A percentile compares a stretch with the other conserved stretches of the same genome.
Evolutionary conservation across 2,888 invertebrate species (phyloP).

Genomic region (Limnephilus auricula): DNA sequence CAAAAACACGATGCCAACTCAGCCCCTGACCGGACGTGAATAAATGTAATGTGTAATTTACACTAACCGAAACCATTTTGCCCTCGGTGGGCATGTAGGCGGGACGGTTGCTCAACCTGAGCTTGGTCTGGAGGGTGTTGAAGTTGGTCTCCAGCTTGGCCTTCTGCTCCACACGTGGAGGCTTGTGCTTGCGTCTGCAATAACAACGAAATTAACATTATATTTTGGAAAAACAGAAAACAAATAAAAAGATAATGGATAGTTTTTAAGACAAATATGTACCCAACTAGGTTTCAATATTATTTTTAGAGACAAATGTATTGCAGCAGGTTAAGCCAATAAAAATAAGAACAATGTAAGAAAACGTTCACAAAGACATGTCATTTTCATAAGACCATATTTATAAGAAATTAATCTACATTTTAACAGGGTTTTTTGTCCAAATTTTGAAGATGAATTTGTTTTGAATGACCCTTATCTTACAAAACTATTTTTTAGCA

Average conservation of each 20-base stretch:
- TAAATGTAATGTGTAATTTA: background rate
- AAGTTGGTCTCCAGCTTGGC: constrained; percentile 99
- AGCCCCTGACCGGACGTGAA: too few relatives aligned
- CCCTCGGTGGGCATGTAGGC: constrained; percentile 99
- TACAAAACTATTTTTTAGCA: too few relatives aligned
- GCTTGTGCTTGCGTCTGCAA: constrained; percentile 95
- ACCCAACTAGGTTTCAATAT: background rate
- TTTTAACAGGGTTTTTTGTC: background rate
- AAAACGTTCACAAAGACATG: background rate
- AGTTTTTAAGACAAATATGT: background rate
- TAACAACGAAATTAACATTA: background rate
- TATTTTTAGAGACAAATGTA: background rate
- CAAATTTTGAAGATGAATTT: too few relatives aligned
- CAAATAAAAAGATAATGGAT: background rate
- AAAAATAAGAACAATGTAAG: background rate
- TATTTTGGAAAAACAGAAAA: background rate
- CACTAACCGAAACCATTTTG: constrained; percentile 95
- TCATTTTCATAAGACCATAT: background rate
- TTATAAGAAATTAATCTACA: background rate
- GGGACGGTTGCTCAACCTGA: constrained; percentile 98
- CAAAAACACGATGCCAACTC: too few relatives aligned
- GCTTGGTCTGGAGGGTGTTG: constrained; percentile 99
- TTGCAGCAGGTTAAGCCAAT: too few relatives aligned
- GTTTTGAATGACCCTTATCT: background rate
- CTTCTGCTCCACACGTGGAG: constrained; percentile 99